A percentile compares a stretch with the other conserved stretches of the same genome.
Evolutionary conservation across 2,113 vertebrate species (phyloP).

Genomic region (Lutjanus erythropterus): DNA sequence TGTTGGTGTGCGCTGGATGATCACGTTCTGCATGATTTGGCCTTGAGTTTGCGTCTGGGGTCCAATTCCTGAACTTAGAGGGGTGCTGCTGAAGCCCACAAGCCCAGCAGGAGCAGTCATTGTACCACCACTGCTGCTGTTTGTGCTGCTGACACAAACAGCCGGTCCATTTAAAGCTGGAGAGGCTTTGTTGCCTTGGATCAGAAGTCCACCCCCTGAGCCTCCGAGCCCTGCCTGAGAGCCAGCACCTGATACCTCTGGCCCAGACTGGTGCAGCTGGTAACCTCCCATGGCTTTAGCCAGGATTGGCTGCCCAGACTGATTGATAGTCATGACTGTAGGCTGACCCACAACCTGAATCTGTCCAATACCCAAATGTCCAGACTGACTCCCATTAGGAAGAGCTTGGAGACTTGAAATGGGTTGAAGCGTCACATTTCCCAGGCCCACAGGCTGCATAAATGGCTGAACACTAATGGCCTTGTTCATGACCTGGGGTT

Average conservation of each 20-base stretch:
- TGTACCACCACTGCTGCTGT: constrained; percentile 77
- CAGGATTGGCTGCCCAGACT: constrained; percentile 90
- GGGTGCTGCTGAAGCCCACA: constrained; percentile 81
- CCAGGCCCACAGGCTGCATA: constrained; percentile 92
- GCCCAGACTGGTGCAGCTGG: constrained; percentile 87
- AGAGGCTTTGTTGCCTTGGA: constrained; percentile 91
- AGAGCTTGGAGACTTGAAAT: constrained; percentile 92
- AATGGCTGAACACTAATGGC: constrained; percentile 95
- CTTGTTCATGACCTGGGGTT: constrained; percentile 94
- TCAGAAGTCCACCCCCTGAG: constrained; percentile 88
- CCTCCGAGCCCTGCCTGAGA: constrained; percentile 84
- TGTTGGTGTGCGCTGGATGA: constrained; percentile 95
- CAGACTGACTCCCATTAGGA: constrained; percentile 92
- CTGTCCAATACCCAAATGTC: constrained; percentile 91
- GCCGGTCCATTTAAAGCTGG: constrained; percentile 88
- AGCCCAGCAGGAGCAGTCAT: constrained; percentile 81
- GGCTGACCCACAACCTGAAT: constrained; percentile 97
- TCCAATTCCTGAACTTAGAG: constrained; percentile 78
- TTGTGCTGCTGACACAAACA: constrained; percentile 80
- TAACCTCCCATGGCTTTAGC: constrained; percentile 93
- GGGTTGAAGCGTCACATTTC: constrained; percentile 95
- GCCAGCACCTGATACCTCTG: constrained; percentile 84
- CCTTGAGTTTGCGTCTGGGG: constrained; percentile 84
- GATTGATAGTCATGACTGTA: constrained; percentile 96
- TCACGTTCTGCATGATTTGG: constrained; percentile 92